Conservation (phyloP, 2,888 invertebrate species). For the Lasioglossum lativentre region DNA sequence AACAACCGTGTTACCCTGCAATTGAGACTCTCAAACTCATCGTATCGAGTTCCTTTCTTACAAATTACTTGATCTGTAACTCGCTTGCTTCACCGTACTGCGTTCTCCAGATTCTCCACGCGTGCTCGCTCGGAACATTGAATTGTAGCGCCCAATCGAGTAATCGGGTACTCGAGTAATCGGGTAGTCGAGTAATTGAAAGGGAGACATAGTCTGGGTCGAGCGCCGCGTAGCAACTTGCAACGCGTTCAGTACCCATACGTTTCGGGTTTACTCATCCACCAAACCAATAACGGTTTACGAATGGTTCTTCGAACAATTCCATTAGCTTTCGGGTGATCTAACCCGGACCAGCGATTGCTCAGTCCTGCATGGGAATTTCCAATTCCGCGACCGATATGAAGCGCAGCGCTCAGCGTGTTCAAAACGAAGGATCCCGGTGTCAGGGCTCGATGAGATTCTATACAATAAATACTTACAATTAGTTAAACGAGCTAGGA, state of each 20-base stretch:
- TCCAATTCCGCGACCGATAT: not conserved
- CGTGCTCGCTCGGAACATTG: not conserved
- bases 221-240: not conserved
- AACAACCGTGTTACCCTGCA: not conserved
- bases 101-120: not conserved
- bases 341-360: not conserved
- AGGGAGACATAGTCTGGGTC: too few species aligned
- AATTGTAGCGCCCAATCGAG: not conserved
- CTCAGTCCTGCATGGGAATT: not conserved
- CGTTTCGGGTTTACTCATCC: not conserved
- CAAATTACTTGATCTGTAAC: not conserved
- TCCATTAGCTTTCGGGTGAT: not conserved
- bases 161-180: not conserved
- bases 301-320: not conserved
- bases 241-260: too few species aligned
- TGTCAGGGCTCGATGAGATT: not conserved
- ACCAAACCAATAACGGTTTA: not conserved
- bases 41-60: not conserved
- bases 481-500: not conserved
- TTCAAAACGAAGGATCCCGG: not conserved
- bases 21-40: not conserved
- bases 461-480: not conserved
- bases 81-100: not conserved
- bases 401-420: not conserved
- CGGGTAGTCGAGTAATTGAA: not conserved